Base-by-base conservation (phyloP, 2,113 vertebrate genomes). In the Oriolus oriolus region DNA sequence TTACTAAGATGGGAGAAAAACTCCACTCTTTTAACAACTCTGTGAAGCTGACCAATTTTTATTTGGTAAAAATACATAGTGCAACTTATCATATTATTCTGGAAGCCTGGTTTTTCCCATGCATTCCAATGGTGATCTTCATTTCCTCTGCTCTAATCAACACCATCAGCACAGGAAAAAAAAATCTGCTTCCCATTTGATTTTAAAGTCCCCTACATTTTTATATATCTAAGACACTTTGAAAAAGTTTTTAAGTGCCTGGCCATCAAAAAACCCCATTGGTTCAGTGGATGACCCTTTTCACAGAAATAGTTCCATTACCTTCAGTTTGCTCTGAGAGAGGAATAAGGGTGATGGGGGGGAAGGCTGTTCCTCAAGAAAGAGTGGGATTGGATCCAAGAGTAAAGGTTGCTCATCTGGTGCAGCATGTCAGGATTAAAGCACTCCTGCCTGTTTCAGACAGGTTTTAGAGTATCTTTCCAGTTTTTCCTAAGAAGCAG, bases 101-200 rank as follows among this genome's bases (percentile, higher is more conserved):
- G 86, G 68, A 93, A 93, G 64, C 18, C 41, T 92, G 86, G 4
- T 63, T 93, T 95, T 96, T 94, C 95, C 96, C 90, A 84, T 90
- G 92, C 95, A 97, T 97, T 97, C 95, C 95, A 90, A 56, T 11
- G 64, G 79, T 92, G 95, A 90, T 94, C 88, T 95, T 90, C 56
- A 78, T 86, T 97, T 97, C 95, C 95, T 95, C 76, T 86, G 35
- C 66, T 75, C 41, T 96, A 96, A 96, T 96, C 95, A 97, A 77
- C 95, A 95, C 85, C 90, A 96, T 86, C 95, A 94, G 85, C 60
- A 79, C 30, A 84, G 44, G 49, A 14, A 63, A 90, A 86, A 68
- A 78, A 88, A 68, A 68, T 77, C 87, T 95, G 92, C 90, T 95
- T 95, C 60, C 27, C 86, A 92, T 93, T 94, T 93, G 54, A 66